phyloP scores from a whole-genome alignment of 2,113 vertebrate species.

The Columba livia region DNA sequence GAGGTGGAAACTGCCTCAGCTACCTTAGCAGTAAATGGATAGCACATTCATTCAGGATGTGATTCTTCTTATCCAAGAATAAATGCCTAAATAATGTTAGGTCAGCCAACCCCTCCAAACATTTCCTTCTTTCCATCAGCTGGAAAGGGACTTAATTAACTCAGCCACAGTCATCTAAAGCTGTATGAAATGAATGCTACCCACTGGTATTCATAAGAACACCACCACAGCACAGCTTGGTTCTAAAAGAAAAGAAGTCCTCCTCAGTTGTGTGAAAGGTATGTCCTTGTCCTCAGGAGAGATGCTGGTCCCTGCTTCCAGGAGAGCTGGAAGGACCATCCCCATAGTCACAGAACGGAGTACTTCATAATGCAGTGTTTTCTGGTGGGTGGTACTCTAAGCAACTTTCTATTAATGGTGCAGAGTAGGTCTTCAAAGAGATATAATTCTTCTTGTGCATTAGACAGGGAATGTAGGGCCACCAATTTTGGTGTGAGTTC shows the following conservation, averaged over 20 bases:
- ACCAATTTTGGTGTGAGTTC: not conserved
- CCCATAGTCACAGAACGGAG: not conserved
- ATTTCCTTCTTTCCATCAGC: not conserved
- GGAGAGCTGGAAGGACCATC: not conserved
- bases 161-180: not conserved
- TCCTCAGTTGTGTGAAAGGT: not conserved
- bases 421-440: not conserved
- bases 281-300: not conserved
- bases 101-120: not conserved
- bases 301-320: not conserved
- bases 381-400: not conserved
- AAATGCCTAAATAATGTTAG: not conserved
- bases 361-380: not conserved
- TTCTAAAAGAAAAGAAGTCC: not conserved
- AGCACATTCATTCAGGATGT: not conserved
- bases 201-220: not conserved
- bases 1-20: not conserved
- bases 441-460: not conserved
- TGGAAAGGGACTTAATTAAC: not conserved
- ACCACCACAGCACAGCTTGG: accelerated
- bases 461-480: not conserved
- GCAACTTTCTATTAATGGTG: not conserved
- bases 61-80: not conserved
- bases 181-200: not conserved
- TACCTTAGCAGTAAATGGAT: not conserved